Evolutionary conservation across 2,113 vertebrate genomes (phyloP), one percentile per base, ranked within the genome.

Genomic region (Nycticebus coucang): DNA sequence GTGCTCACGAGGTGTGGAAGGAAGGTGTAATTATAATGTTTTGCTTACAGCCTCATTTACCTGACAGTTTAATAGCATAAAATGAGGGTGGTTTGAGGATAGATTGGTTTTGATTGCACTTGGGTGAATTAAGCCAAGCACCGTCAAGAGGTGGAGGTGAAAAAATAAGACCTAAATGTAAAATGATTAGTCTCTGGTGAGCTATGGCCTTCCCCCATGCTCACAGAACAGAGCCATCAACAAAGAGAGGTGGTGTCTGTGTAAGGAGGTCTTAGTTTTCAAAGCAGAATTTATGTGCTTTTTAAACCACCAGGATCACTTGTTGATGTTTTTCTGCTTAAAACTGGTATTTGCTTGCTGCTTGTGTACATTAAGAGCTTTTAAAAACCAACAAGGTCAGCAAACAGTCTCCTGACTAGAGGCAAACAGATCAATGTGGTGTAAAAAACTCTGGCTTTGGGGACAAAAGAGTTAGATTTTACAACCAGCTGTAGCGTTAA

Each of bases 61-160:
- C 95, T 97, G 97, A 91, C 95, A 95, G 18, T 97, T 92, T 92
- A 83, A 87, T 92, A 89, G 53, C 77, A 66, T 62, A 82, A 79
- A 77, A 60, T 79, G 87, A 97, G 59, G 78, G 89, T 74, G 69
- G 22, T 86, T 86, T 89, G 82, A 69, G 93, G 89, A 41, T 64
- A 95, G 88, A 92, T 68, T 93, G 81, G 55, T 53, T 97, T 94
- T 90, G 88, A 95, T 86, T 84, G 94, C 84, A 75, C 78, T 92
- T 95, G 62, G 41, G n/a, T 88, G 88, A 88, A 84, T 94, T 74
- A 95, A 82, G 62, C 78, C 85, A 95, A 82, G 53, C 68, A 83
- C 72, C 62, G 15, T 82, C 41, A 81, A 93, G 92, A 93, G 60
- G 64, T 75, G 90, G 74, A 37, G 30, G 71, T 92, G 72, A 15